phyloP scores from a whole-genome alignment of 2,888 invertebrate genomes.

The Falcaria lacertinaria region DNA sequence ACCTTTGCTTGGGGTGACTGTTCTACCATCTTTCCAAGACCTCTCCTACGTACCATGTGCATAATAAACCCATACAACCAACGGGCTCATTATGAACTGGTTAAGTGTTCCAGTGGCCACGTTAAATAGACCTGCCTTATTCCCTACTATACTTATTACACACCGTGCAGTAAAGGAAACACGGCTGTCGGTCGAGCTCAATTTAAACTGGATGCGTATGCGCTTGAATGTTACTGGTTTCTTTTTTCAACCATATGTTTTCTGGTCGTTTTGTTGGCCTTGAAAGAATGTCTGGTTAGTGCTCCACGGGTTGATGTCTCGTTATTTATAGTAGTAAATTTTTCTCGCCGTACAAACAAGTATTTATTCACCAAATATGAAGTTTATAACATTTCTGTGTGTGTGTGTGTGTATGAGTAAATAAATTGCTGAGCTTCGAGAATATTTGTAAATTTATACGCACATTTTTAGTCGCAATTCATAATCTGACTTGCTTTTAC shows the following conservation, averaged over 20 bases:
- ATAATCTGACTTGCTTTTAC: not conserved
- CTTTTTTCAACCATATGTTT: slow-evolving; percentile 73
- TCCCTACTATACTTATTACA: slow-evolving; percentile 38
- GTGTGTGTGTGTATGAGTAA: too few relatives aligned
- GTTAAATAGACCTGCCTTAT: slow-evolving; percentile 35
- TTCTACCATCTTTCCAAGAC: slow-evolving; percentile 50
- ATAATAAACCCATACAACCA: slow-evolving; percentile 24
- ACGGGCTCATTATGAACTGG: slow-evolving; percentile 39
- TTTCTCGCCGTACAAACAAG: slow-evolving; percentile 23
- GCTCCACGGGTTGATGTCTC: slow-evolving; percentile 52
- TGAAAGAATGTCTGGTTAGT: slow-evolving; percentile 68
- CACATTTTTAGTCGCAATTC: not conserved
- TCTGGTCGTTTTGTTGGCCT: slow-evolving; percentile 72
- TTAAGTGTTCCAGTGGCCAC: slow-evolving; percentile 26
- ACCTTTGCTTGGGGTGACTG: slow-evolving; percentile 76
- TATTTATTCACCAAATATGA: slow-evolving; percentile 10
- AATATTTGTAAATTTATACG: not conserved
- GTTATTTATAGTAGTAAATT: slow-evolving; percentile 55
- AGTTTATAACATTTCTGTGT: not conserved
- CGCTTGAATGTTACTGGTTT: slow-evolving; percentile 46
- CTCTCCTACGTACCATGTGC: slow-evolving; percentile 13
- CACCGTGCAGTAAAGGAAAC: slow-evolving; percentile 50
- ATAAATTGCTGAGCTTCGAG: not conserved
- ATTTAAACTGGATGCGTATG: slow-evolving; percentile 35
- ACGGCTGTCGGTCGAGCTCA: slow-evolving; percentile 41